Conservation (phyloP, 2,888 invertebrate genomes). For the Pristionchus japonicus region DNA sequence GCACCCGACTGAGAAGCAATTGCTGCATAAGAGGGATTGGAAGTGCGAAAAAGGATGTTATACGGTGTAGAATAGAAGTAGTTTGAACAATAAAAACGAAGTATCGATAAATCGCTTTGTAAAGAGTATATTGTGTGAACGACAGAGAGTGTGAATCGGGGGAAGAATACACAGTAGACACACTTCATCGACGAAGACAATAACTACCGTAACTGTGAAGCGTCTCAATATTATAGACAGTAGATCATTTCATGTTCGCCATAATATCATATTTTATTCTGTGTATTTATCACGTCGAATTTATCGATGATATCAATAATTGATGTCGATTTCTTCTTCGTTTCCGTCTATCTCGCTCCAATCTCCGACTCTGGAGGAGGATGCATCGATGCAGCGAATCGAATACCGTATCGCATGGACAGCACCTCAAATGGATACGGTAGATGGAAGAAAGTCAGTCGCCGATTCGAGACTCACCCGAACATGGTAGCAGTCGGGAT, state of each 20-base stretch:
- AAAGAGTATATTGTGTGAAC: no score
- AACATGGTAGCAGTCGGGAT: slow-evolving; percentile 9
- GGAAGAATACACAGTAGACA: no score
- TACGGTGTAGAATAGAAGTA: neutral
- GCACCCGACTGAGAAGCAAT: neutral
- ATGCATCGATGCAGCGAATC: neutral
- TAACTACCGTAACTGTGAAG: no score
- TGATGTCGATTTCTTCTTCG: neutral
- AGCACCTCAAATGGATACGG: slow-evolving; percentile 3
- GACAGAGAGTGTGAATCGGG: no score
- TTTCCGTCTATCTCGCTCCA: neutral
- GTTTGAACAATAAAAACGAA: neutral
- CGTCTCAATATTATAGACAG: no score
- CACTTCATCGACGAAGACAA: no score
- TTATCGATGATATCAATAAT: neutral
- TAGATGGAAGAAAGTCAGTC: neutral
- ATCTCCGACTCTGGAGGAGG: neutral
- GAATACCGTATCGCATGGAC: neutral
- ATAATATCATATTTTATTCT: no score
- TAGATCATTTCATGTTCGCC: no score
- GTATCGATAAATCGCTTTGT: slow-evolving; percentile 12
- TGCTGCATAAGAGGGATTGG: neutral
- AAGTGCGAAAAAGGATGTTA: neutral
- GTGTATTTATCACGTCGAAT: neutral
- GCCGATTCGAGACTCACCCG: neutral